These are phyloP conservation scores for Drosophila formosana DNA, from an alignment of 2,888 invertebrate species.

Conservation along the genomic window DNA sequence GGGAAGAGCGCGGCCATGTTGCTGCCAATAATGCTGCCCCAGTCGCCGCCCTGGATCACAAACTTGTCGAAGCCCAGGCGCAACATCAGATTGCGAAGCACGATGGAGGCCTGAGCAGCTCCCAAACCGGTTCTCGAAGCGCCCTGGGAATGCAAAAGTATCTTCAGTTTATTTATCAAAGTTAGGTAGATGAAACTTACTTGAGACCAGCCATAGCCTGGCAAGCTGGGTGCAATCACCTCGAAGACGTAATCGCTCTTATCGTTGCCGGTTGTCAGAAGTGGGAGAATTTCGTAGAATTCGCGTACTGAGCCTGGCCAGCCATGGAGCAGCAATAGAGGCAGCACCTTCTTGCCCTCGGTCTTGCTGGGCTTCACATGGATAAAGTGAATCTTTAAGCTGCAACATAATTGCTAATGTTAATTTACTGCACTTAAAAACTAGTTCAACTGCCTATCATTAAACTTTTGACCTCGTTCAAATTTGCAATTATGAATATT, in stretches of 20 bases:
- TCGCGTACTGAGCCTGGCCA: conserved; percentile 95
- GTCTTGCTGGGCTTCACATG: conserved; percentile 86
- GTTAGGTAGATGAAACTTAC: conserved; percentile 74
- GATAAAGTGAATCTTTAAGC: conserved; percentile 90
- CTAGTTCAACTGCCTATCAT: neutral
- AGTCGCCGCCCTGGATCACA: conserved; percentile 92
- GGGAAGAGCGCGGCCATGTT: conserved; percentile 88
- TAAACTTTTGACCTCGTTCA: neutral
- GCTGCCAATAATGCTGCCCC: conserved; percentile 90
- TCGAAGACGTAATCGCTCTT: conserved; percentile 89
- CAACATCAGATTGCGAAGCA: conserved; percentile 89
- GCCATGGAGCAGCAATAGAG: conserved; percentile 91
- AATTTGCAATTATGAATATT: neutral
- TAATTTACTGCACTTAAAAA: neutral
- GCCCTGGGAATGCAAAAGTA: conserved; percentile 51
- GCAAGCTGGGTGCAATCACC: conserved; percentile 89
- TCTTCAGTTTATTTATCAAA: neutral
- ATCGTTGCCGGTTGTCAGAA: conserved; percentile 86
- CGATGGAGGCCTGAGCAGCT: conserved; percentile 86
- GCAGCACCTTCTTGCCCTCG: conserved; percentile 86
- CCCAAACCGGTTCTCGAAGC: conserved; percentile 80
- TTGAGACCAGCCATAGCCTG: conserved; percentile 90
- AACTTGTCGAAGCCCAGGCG: conserved; percentile 88
- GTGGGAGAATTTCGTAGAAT: conserved; percentile 91
- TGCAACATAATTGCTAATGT: conserved; percentile 33